These are phyloP conservation scores for Sesamia inferens DNA, from an alignment of 2,888 invertebrate species.

Conservation along the genomic window DNA sequence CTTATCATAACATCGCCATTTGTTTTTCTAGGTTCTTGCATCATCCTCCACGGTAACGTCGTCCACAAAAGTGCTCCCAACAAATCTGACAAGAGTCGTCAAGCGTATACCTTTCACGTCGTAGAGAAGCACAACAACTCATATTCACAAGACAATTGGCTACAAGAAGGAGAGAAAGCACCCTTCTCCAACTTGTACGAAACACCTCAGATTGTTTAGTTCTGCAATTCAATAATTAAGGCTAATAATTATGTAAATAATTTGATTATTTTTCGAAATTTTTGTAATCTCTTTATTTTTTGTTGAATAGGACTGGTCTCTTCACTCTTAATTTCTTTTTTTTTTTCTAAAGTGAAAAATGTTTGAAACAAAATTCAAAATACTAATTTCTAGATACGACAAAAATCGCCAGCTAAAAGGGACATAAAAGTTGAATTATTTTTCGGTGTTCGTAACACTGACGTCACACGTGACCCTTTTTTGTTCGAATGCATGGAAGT, in stretches of 20 bases:
- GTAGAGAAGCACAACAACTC: conserved; percentile 93
- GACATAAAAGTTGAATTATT: neutral
- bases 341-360: too few relatives aligned
- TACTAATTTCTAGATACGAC: too few relatives aligned
- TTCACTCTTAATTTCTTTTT: too few relatives aligned
- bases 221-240: conserved; percentile 4
- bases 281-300: neutral
- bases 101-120: conserved; percentile 98
- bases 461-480: neutral
- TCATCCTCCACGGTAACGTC: conserved; percentile 97
- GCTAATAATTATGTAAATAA: conserved; percentile 10
- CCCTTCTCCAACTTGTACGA: conserved; percentile 93
- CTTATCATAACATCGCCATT: neutral
- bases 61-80: conserved; percentile 98
- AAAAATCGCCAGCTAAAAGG: neutral
- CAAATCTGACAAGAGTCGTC: conserved; percentile 94
- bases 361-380: too few relatives aligned
- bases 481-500: too few relatives aligned
- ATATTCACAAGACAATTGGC: conserved; percentile 96
- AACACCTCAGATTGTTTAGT: conserved; percentile 80
- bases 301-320: neutral
- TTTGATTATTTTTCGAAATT: neutral
- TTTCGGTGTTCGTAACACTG: neutral
- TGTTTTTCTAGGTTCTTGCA: conserved; percentile 92
- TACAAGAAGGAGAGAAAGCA: conserved; percentile 92